Percentiles rank a stretch among this genome's conserved stretches.
phyloP scores from a whole-genome alignment of 2,888 invertebrate species.

The Chrysomela aeneicollis region DNA sequence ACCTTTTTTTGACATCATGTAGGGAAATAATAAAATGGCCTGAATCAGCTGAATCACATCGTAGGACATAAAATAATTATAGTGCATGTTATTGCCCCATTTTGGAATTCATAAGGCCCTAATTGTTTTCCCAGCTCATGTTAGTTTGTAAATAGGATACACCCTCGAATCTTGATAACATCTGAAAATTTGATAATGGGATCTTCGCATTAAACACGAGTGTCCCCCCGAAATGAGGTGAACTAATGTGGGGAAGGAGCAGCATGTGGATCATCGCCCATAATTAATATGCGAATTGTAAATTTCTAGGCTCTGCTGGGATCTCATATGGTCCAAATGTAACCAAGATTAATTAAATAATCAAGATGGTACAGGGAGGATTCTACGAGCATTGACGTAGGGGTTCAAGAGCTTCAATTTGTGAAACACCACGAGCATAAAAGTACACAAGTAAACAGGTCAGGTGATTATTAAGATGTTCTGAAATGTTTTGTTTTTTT shows the following conservation, averaged over 20 bases:
- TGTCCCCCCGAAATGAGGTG: constrained; percentile 30
- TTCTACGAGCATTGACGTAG: background rate
- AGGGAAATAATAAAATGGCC: too few species aligned
- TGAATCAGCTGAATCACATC: too few species aligned
- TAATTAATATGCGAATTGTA: constrained; percentile 46
- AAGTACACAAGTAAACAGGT: too few species aligned
- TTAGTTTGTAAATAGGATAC: constrained; percentile 9
- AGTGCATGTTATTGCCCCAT: background rate
- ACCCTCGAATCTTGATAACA: constrained; percentile 26
- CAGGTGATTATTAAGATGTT: constrained; percentile 5
- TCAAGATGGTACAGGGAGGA: constrained; percentile 38
- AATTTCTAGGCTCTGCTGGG: constrained; percentile 42
- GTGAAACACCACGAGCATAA: too few species aligned
- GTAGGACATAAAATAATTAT: background rate
- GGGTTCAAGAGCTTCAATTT: background rate
- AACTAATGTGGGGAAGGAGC: constrained; percentile 32
- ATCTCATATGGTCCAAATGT: constrained; percentile 45
- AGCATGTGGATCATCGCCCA: constrained; percentile 41
- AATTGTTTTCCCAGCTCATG: background rate
- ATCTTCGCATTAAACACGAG: constrained; percentile 29
- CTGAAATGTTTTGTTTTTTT: background rate
- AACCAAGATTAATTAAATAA: constrained; percentile 45
- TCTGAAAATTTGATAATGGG: constrained; percentile 31
- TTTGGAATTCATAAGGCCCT: constrained; percentile 3
- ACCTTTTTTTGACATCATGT: too few species aligned